phyloP scores from a whole-genome alignment of 2,797 vertebrate genomes.

The Mus minutoides region DNA sequence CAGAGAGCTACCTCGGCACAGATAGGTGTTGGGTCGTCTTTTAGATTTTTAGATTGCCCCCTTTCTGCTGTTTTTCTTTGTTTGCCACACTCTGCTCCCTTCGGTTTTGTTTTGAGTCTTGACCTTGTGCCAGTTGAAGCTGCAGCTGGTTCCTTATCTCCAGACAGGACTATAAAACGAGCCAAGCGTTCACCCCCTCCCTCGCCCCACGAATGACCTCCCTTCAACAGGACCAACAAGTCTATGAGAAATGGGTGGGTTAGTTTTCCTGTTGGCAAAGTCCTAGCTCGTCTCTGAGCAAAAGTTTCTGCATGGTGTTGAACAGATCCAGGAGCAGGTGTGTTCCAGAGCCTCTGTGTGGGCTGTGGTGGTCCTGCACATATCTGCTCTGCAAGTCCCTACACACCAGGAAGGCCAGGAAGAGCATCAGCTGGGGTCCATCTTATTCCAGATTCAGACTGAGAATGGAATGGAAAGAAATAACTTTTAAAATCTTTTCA shows the following conservation, averaged over 20 bases:
- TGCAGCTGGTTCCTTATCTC: constrained; percentile 81
- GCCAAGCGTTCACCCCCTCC: constrained; percentile 56
- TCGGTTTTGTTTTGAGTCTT: constrained; percentile 85
- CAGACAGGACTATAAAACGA: constrained; percentile 78
- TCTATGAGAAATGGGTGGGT: constrained; percentile 47
- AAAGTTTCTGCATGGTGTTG: background rate
- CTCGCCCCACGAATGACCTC: constrained; percentile 81
- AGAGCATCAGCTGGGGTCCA: rapidly evolving
- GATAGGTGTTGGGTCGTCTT: constrained; percentile 56
- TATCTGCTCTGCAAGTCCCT: background rate
- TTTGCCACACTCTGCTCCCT: constrained; percentile 66
- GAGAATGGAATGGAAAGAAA: background rate
- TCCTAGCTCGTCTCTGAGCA: background rate
- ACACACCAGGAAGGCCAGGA: background rate
- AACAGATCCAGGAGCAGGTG: background rate
- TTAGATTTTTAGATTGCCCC: constrained; percentile 31
- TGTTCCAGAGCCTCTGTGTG: background rate
- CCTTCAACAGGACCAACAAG: constrained; percentile 43
- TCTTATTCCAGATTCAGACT: rapidly evolving
- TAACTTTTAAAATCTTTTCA: background rate
- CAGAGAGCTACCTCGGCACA: constrained; percentile 1
- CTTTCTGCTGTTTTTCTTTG: background rate
- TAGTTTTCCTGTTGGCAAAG: background rate
- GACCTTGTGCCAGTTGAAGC: constrained; percentile 78
- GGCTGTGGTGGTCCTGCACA: background rate